Evolutionary conservation across 1,140 invertebrate species (phyloP).

Genomic region (Atta colombica): DNA sequence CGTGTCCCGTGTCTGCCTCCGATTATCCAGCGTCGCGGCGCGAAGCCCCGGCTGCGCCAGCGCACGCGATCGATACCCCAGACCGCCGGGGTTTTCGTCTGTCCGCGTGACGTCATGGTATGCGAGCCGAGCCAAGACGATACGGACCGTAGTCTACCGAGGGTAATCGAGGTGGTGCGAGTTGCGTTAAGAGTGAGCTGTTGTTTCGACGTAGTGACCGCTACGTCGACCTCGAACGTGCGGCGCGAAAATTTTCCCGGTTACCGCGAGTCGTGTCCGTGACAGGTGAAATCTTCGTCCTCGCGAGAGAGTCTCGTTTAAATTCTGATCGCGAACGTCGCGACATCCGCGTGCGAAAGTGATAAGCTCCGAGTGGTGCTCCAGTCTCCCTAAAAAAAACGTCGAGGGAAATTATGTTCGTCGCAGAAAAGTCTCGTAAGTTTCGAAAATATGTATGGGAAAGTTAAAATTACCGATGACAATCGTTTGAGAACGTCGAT

Average conservation of each 20-base stretch:
- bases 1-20: conserved; percentile 76
- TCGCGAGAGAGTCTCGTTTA: neutral
- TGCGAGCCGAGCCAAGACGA: conserved; percentile 71
- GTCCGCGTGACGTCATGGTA: conserved; percentile 79
- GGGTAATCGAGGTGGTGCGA: conserved; percentile 78
- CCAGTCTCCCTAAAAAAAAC: conserved; percentile 40
- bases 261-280: conserved; percentile 42
- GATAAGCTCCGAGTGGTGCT: conserved; percentile 67
- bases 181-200: conserved; percentile 75
- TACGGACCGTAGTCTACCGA: conserved; percentile 77
- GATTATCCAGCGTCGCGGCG: conserved; percentile 58
- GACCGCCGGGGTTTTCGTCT: conserved; percentile 78
- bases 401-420: neutral
- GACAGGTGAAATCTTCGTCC: neutral
- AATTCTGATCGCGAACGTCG: conserved; percentile 27
- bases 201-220: conserved; percentile 79
- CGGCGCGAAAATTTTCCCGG: conserved; percentile 57
- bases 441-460: conserved; percentile 10
- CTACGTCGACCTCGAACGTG: conserved; percentile 63
- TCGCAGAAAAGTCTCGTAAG: conserved; percentile 21
- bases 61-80: conserved; percentile 82
- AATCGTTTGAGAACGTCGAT: neutral
- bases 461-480: neutral
- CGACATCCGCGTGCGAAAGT: conserved; percentile 70
- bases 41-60: conserved; percentile 81